Evolutionary conservation across 2,113 vertebrate genomes (phyloP), one percentile per base, ranked within the genome.

Genomic region (Parus major): DNA sequence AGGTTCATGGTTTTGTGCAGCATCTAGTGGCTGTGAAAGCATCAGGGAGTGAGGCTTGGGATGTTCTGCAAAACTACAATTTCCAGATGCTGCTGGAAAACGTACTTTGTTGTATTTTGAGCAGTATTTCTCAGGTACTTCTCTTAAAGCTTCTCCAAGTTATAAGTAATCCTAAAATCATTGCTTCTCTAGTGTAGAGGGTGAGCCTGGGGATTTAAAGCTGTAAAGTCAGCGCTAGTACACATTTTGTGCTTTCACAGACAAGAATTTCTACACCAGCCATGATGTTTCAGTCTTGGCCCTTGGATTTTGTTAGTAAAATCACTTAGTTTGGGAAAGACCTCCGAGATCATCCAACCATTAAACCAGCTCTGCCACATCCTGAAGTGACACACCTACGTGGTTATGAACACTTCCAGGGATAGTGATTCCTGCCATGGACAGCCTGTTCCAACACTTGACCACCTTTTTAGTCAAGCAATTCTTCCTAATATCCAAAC

Each of bases 341-440:
- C 14, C 10, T 55, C 29, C 0, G 0, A 12, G 33, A 18, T 35
- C 29, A 25, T 18, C 33, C 66, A 36, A 4, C 24, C 17, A 31
- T 35, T 27, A 33, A 80, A 28, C 14, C 41, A 8, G 5, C 49
- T 15, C 25, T 42, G 17, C 17, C 29, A 4, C 3, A 14, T n/a
- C 61, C 47, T 39, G 28, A 24, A 12, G 11, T 21, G 28, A 16
- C 61, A 53, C 20, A 31, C 3, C 9, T 8, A 0, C 0, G 0
- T 27, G 39, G 2, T 15, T 60, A 21, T 68, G 46, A 27, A 15
- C 11, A 10, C 5, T 53, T 41, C 16, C 44, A 66, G 7, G 28
- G 6, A 39, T 28, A 15, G 18, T 6, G 15, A n/a, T 66, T 53
- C n/a, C 20, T 42, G 41, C 41, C 41, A 42, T 42, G 41, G 41